A percentile compares a stretch with the other conserved stretches of the same genome.
These are phyloP conservation scores for Leptodactylus fallax DNA, from an alignment of 2,797 vertebrate genomes.

Conservation along the genomic window DNA sequence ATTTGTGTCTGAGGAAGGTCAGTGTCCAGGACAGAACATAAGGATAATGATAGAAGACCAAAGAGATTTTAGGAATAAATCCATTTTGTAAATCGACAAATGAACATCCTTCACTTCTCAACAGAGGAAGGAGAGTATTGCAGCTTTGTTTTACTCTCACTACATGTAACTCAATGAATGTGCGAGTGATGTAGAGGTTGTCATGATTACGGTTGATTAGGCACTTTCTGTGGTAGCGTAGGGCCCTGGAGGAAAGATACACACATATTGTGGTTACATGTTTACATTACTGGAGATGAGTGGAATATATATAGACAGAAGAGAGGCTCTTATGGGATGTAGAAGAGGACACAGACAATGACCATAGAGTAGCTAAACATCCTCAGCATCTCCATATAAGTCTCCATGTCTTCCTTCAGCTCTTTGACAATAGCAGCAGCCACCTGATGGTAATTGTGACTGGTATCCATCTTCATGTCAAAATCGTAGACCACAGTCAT, in stretches of 20 bases:
- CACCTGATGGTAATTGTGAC: conserved; percentile 79
- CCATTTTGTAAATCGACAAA: conserved; percentile 74
- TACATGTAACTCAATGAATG: conserved; percentile 79
- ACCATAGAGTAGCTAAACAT: conserved; percentile 75
- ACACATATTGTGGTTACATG: not conserved
- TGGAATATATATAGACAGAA: not conserved
- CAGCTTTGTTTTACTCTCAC: conserved; percentile 68
- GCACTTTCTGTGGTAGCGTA: conserved; percentile 80
- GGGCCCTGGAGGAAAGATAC: conserved; percentile 72
- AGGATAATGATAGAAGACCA: not conserved
- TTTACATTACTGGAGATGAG: not conserved
- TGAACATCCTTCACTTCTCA: conserved; percentile 70
- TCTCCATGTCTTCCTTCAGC: conserved; percentile 69
- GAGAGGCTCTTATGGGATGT: conserved; percentile 77
- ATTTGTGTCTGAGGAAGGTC: too few species aligned
- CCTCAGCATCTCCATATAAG: conserved; percentile 60
- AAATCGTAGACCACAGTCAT: conserved; percentile 75
- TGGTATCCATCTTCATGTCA: conserved; percentile 76
- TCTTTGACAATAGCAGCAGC: conserved; percentile 79
- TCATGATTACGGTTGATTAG: conserved; percentile 80
- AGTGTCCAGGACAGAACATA: not conserved
- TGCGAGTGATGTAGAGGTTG: conserved; percentile 84
- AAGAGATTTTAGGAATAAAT: not conserved
- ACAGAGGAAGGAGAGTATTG: conserved; percentile 82
- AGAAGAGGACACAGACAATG: conserved; percentile 74